phyloP scores from a whole-genome alignment of 2,113 vertebrate species.

The Xiphorhynchus elegans region DNA sequence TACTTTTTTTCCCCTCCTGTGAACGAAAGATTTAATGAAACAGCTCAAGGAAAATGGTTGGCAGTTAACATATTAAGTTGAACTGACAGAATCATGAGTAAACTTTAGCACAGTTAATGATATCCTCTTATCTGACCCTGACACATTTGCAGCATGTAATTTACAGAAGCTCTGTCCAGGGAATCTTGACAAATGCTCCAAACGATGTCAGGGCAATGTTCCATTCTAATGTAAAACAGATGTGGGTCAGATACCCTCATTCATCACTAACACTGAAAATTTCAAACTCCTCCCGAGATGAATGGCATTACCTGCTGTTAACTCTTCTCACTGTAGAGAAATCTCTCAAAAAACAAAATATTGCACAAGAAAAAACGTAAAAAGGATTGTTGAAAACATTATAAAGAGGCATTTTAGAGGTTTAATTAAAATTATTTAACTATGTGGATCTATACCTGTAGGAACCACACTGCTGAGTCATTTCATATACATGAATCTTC shows the following conservation, averaged over 20 bases:
- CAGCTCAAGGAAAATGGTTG: slow-evolving; percentile 68
- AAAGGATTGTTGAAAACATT: not conserved
- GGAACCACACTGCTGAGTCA: not conserved
- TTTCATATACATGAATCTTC: not conserved
- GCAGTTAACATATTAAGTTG: slow-evolving; percentile 70
- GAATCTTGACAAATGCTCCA: slow-evolving; percentile 87
- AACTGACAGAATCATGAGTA: slow-evolving; percentile 74
- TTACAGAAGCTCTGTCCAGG: slow-evolving; percentile 90
- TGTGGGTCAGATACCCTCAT: slow-evolving; percentile 87
- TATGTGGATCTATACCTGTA: not conserved
- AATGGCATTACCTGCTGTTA: slow-evolving; percentile 83
- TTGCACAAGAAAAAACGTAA: not conserved
- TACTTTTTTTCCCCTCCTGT: slow-evolving; percentile 39
- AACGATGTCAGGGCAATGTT: slow-evolving; percentile 87
- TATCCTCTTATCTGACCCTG: slow-evolving; percentile 88
- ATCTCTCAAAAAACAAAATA: slow-evolving; percentile 31
- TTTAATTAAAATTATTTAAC: not conserved
- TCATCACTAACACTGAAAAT: slow-evolving; percentile 76
- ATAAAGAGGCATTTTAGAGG: not conserved
- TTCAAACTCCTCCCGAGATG: slow-evolving; percentile 67
- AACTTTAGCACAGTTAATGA: slow-evolving; percentile 81
- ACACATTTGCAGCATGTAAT: slow-evolving; percentile 89
- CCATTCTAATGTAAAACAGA: slow-evolving; percentile 91
- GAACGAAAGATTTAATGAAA: slow-evolving; percentile 78
- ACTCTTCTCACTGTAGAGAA: slow-evolving; percentile 43